These are phyloP conservation scores for Umimayanthus chanpuru DNA, from an alignment of 92 coral and sea anemone genomes.

Conservation along the genomic window DNA sequence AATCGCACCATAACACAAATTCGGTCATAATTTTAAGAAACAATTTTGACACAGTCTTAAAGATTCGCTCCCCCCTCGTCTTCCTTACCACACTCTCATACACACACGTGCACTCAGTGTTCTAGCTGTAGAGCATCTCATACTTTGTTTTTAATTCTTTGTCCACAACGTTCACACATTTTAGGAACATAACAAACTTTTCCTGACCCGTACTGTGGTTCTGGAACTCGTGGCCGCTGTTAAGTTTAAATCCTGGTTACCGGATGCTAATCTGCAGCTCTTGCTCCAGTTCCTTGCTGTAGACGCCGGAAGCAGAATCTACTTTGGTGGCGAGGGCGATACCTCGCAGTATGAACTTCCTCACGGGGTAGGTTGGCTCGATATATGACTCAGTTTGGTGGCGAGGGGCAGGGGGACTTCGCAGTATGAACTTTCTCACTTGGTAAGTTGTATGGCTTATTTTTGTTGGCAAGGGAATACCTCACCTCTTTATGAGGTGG, in stretches of 20 bases:
- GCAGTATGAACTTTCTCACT: too few species aligned
- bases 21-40: neutral
- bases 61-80: too few species aligned
- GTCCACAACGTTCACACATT: neutral
- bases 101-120: too few species aligned
- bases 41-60: neutral
- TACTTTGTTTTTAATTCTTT: too few species aligned
- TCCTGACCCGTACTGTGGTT: conserved; percentile 80
- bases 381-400: too few species aligned
- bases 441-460: too few species aligned
- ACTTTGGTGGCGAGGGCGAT: conserved; percentile 90
- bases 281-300: conserved; percentile 83
- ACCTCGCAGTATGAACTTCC: conserved; percentile 84
- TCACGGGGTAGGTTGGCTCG: conserved; percentile 32
- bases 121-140: too few species aligned
- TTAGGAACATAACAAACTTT: conserved; percentile 84
- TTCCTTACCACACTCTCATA: neutral
- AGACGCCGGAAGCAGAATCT: conserved; percentile 88
- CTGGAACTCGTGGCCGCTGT: conserved; percentile 81
- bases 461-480: too few species aligned
- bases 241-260: conserved; percentile 79
- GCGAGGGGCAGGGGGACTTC: too few species aligned
- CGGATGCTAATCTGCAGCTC: conserved; percentile 81
- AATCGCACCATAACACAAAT: neutral
- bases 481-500: too few species aligned